Evolutionary conservation across 2,888 invertebrate genomes (phyloP).

Genomic region (Cephus runcator): DNA sequence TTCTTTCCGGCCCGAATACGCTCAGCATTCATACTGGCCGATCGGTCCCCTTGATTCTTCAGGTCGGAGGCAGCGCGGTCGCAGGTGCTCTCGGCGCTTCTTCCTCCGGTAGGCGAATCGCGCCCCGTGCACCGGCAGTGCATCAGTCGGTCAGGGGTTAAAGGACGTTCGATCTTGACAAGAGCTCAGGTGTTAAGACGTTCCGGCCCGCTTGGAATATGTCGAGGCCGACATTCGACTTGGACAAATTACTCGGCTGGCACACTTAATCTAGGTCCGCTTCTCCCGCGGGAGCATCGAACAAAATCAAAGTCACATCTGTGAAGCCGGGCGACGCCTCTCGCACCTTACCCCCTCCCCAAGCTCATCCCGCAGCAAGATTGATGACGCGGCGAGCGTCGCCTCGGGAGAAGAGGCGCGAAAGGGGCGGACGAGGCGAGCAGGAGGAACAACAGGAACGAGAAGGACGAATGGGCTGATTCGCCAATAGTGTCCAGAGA

Average conservation of each 20-base stretch:
- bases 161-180: too few relatives aligned
- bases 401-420: neutral
- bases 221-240: conserved; percentile 32
- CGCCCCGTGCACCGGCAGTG: too few relatives aligned
- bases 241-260: conserved; percentile 54
- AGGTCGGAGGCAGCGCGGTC: neutral
- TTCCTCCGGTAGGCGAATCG: too few relatives aligned
- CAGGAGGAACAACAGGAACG: too few relatives aligned
- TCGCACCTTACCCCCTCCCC: conserved; percentile 38
- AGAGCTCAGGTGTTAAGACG: conserved; percentile 43
- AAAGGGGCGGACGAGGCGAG: too few relatives aligned
- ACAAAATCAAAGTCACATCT: conserved; percentile 65
- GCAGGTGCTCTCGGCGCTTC: neutral
- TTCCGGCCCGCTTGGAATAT: conserved; percentile 32
- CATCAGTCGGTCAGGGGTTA: too few relatives aligned
- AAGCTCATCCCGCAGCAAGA: conserved; percentile 52
- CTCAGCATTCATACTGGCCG: too few relatives aligned
- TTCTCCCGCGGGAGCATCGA: conserved; percentile 56
- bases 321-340: conserved; percentile 56
- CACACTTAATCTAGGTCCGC: conserved; percentile 57
- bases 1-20: too few relatives aligned
- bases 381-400: conserved; percentile 55
- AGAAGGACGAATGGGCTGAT: too few relatives aligned
- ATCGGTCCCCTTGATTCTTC: too few relatives aligned
- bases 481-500: too few relatives aligned